Conservation (phyloP, 2,797 vertebrate genomes). For the Eospalax fontanierii region DNA sequence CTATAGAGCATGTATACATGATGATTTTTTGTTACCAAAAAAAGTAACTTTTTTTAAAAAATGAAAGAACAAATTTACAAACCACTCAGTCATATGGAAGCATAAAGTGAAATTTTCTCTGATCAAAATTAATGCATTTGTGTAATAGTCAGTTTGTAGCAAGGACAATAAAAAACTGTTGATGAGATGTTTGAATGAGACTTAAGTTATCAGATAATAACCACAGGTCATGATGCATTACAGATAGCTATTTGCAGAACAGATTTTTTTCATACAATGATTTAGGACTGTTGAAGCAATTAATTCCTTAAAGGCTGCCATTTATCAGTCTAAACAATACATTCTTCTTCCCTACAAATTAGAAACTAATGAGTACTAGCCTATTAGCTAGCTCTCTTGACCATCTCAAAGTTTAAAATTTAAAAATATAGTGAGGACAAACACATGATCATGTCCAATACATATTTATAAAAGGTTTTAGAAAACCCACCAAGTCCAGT, state of each 20-base stretch:
- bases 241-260: constrained; percentile 74
- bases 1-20: not conserved
- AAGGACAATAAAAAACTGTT: constrained; percentile 82
- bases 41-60: too few species aligned
- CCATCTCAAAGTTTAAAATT: constrained; percentile 66
- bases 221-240: constrained; percentile 77
- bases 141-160: constrained; percentile 78
- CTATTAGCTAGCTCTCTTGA: constrained; percentile 56
- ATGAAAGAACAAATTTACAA: constrained; percentile 75
- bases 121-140: constrained; percentile 85
- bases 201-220: constrained; percentile 85
- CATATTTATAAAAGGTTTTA: not conserved
- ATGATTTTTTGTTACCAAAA: too few species aligned
- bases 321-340: constrained; percentile 80
- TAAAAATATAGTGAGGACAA: constrained; percentile 47
- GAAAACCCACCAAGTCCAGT: not conserved
- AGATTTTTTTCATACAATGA: constrained; percentile 81
- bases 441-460: constrained; percentile 21
- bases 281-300: constrained; percentile 82
- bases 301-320: constrained; percentile 85
- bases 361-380: constrained; percentile 4
- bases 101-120: constrained; percentile 81
- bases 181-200: constrained; percentile 77
- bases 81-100: constrained; percentile 56
- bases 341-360: constrained; percentile 75